These are phyloP conservation scores for Coenonympha arcania DNA, from an alignment of 2,888 invertebrate genomes.

Conservation along the genomic window DNA sequence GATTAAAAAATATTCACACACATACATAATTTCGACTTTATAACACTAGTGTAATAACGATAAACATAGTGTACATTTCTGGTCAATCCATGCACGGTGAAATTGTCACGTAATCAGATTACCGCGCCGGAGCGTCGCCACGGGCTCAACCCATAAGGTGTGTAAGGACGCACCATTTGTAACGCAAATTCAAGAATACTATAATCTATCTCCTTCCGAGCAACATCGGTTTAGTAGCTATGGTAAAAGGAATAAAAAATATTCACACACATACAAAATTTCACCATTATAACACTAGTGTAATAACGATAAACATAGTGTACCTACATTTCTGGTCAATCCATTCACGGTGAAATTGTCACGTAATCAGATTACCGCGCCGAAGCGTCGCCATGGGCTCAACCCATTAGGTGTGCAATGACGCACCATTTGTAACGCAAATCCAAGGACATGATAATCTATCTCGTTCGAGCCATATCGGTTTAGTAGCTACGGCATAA, in stretches of 20 bases:
- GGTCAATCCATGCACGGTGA: conserved; percentile 21
- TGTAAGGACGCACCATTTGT: conserved; percentile 24
- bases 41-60: too few species aligned
- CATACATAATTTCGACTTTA: too few species aligned
- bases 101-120: conserved; percentile 29
- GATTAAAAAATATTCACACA: too few species aligned
- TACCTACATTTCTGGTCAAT: conserved; percentile 15
- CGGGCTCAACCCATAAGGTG: conserved; percentile 22
- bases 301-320: background rate
- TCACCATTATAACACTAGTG: too few species aligned
- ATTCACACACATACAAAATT: too few species aligned
- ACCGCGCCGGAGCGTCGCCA: conserved; percentile 25
- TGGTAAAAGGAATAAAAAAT: too few species aligned
- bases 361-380: conserved; percentile 29
- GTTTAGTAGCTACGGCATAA: too few species aligned
- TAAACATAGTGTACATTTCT: conserved; percentile 4
- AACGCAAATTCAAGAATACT: too few species aligned
- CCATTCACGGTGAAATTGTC: conserved; percentile 23
- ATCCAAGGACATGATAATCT: too few species aligned
- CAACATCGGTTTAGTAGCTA: too few species aligned
- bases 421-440: conserved; percentile 23
- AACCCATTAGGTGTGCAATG: conserved; percentile 23
- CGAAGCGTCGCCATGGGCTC: conserved; percentile 24
- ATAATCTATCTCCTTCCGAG: too few species aligned
- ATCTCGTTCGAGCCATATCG: too few species aligned